Conservation (phyloP, 2,888 invertebrate species). For the Chloroclysta siterata region DNA sequence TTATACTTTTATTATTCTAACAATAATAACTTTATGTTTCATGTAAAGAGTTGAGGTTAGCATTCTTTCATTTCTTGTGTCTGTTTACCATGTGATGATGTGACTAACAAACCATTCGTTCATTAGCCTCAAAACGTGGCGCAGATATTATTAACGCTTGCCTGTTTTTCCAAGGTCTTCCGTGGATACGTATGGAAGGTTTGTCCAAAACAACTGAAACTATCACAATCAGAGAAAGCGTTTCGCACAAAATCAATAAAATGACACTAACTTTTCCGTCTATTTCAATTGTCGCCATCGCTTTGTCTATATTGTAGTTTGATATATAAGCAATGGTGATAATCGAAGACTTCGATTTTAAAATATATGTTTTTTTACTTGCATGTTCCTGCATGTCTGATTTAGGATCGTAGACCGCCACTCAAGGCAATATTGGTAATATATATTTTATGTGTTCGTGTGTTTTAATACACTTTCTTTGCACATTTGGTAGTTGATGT, state of each 20-base stretch:
- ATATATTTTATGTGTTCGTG: slow-evolving; percentile 73
- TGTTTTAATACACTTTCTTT: slow-evolving; percentile 78
- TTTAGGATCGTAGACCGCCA: slow-evolving; percentile 81
- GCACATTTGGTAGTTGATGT: slow-evolving; percentile 82
- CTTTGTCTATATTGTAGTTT: slow-evolving; percentile 44
- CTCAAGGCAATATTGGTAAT: slow-evolving; percentile 82
- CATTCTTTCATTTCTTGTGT: slow-evolving; percentile 35
- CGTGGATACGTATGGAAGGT: slow-evolving; percentile 88
- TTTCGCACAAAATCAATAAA: slow-evolving; percentile 70
- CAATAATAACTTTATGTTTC: slow-evolving; percentile 6
- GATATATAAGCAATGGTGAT: slow-evolving; percentile 62
- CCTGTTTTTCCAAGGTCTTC: slow-evolving; percentile 86
- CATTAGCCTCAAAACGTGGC: slow-evolving; percentile 73
- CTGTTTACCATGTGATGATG: slow-evolving; percentile 45
- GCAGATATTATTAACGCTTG: slow-evolving; percentile 77
- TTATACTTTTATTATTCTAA: slow-evolving; percentile 9
- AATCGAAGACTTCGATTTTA: slow-evolving; percentile 62
- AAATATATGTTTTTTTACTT: slow-evolving; percentile 75
- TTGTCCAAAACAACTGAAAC: slow-evolving; percentile 78
- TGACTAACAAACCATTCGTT: slow-evolving; percentile 59
- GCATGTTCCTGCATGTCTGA: slow-evolving; percentile 83
- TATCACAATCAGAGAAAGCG: slow-evolving; percentile 74
- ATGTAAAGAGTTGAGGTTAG: slow-evolving; percentile 38
- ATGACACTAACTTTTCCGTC: slow-evolving; percentile 58
- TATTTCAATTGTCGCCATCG: slow-evolving; percentile 69